These are phyloP conservation scores for Nymphalis urticae DNA, from an alignment of 2,888 invertebrate species.

Conservation along the genomic window DNA sequence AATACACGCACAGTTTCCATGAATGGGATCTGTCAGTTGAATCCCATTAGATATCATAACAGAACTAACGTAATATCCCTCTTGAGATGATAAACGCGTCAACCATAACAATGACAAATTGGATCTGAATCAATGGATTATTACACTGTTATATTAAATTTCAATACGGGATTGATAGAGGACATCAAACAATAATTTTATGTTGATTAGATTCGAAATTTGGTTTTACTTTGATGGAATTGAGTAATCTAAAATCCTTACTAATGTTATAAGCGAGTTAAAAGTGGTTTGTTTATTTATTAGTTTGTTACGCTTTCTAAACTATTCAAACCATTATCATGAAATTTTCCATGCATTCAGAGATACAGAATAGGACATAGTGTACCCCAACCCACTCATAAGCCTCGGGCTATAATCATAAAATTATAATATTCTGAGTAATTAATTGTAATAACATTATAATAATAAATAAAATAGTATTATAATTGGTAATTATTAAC, in stretches of 20 bases:
- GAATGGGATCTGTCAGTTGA: conserved; percentile 12
- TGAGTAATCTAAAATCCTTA: neutral
- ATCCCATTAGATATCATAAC: conserved; percentile 11
- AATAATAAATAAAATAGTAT: no score
- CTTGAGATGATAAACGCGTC: conserved; percentile 10
- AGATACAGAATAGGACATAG: no score
- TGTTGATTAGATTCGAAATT: neutral
- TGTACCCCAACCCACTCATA: no score
- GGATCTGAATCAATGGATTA: conserved; percentile 12
- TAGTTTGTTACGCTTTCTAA: no score
- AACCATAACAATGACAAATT: conserved; percentile 10
- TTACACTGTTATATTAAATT: conserved; percentile 5
- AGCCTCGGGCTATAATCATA: no score
- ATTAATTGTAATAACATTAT: no score
- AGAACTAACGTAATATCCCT: conserved; percentile 11
- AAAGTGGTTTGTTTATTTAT: no score
- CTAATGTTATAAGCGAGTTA: no score
- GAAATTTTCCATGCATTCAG: no score
- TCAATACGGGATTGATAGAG: neutral
- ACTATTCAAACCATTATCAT: no score
- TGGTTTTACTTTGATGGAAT: neutral
- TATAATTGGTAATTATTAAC: no score
- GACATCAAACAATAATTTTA: neutral
- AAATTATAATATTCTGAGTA: no score
- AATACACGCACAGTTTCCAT: conserved; percentile 2